Evolutionary conservation across 2,113 vertebrate species (phyloP).

Genomic region (Vanacampus margaritifer): DNA sequence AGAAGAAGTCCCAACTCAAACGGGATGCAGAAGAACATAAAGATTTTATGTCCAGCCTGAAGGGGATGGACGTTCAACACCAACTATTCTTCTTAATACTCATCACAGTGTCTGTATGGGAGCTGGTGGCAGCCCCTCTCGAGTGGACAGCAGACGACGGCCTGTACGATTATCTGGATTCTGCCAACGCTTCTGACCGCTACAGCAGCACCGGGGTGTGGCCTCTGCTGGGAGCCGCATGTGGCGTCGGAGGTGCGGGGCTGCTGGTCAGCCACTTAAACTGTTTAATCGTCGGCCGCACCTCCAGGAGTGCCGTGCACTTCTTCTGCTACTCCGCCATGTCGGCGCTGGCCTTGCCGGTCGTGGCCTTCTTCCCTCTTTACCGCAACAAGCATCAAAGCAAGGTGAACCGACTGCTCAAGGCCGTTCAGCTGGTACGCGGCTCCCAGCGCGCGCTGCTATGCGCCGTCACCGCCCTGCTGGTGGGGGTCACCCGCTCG

Average conservation of each 20-base stretch:
- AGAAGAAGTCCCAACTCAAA: constrained; percentile 18
- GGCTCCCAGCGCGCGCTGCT: constrained; percentile 71
- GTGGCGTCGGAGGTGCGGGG: constrained; percentile 66
- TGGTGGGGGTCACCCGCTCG: constrained; percentile 62
- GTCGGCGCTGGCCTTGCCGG: constrained; percentile 46
- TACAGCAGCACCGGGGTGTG: constrained; percentile 70
- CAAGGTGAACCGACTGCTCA: constrained; percentile 51
- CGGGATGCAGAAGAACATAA: not conserved
- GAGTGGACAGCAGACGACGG: constrained; percentile 79
- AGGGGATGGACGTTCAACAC: constrained; percentile 61
- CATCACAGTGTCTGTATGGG: constrained; percentile 73
- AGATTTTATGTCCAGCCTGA: constrained; percentile 56
- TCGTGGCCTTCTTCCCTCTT: constrained; percentile 70
- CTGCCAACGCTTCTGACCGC: constrained; percentile 78
- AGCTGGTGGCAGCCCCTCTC: constrained; percentile 68
- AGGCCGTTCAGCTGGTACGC: constrained; percentile 73
- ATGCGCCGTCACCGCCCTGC: constrained; percentile 65
- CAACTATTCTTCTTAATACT: constrained; percentile 78
- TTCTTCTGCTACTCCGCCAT: constrained; percentile 76
- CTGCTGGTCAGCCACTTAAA: constrained; percentile 71
- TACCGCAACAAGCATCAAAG: constrained; percentile 59
- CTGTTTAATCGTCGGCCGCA: constrained; percentile 53
- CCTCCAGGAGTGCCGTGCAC: constrained; percentile 57
- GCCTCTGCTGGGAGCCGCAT: constrained; percentile 70
- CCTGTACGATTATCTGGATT: constrained; percentile 85